Conservation (phyloP, 2,113 vertebrate genomes). For the Corynorhinus townsendii region DNA sequence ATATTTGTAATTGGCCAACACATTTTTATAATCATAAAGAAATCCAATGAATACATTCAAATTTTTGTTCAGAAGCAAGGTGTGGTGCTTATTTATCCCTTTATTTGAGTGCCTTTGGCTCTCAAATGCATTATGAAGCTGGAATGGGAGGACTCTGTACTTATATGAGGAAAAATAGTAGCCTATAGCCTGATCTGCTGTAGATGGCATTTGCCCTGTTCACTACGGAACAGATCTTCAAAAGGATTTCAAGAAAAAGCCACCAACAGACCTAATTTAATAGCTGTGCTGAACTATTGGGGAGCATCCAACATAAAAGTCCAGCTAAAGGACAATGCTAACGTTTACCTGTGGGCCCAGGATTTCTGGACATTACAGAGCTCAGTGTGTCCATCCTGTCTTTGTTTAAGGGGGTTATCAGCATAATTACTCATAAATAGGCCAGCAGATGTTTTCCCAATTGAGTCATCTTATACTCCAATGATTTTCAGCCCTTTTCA, state of each 20-base stretch:
- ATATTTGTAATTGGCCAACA: conserved; percentile 30
- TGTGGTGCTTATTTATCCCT: conserved; percentile 62
- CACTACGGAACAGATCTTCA: conserved; percentile 68
- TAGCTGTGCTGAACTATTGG: conserved; percentile 53
- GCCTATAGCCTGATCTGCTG: conserved; percentile 67
- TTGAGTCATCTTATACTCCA: not conserved
- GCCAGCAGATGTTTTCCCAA: not conserved
- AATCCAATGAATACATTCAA: conserved; percentile 61
- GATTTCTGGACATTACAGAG: not conserved
- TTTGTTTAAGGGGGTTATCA: not conserved
- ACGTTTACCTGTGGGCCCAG: not conserved
- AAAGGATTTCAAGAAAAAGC: conserved; percentile 65
- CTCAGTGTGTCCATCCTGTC: not conserved
- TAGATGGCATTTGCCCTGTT: conserved; percentile 74
- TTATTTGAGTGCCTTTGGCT: conserved; percentile 35
- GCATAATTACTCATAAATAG: not conserved
- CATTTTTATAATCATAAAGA: conserved; percentile 48
- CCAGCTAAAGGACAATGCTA: not conserved
- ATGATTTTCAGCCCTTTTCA: not conserved
- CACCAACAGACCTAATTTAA: conserved; percentile 62
- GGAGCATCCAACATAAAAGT: not conserved
- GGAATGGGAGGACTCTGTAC: conserved; percentile 51
- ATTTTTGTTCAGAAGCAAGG: conserved; percentile 39
- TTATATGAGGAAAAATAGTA: conserved; percentile 76
- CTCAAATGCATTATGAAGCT: conserved; percentile 46